Base-by-base conservation (phyloP, 2,797 vertebrate species). In the Cynodonichthys magdalenae region DNA sequence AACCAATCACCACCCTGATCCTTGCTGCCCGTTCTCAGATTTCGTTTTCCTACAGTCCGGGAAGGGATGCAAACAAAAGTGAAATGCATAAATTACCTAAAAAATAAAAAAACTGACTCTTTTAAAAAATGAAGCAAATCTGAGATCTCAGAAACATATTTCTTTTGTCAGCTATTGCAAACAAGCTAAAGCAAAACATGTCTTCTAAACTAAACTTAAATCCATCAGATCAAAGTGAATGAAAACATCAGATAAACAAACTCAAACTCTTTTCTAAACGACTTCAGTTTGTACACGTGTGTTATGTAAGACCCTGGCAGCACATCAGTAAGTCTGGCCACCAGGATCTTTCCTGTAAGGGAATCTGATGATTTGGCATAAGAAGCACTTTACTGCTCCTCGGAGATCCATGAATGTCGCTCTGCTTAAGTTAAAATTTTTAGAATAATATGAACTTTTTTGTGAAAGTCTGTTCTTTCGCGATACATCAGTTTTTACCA, bases 221-320 rank as follows among this genome's bases (percentile, higher is more conserved):
- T 56, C n/a, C 9, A 3, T 24, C 31, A 18, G 34, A 70, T 72
- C 41, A 60, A 65, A 74, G 60, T 46, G 20, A 29, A 44, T 3
- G 20, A 69, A 66, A 65, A 44, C 55, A 46, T 24, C 48, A 69
- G 44, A 55, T 57, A 77, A 41, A 46, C 47, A 59, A 24, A 48
- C 52, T 53, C 29, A 18, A 57, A 52, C 60, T 7, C 36, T 44
- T 59, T 63, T 6, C 48, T 14, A 15, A 18, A 51, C 19, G 14
- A 53, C 61, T 62, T 50, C 42, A 49, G 68, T 58, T 51, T 53
- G 53, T 44, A 66, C 52, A 39, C 14, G 42, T 47, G 57, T 48
- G 76, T 85, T 85, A 77, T 47, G 52, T 78, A 82, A 87, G 59
- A 6, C 51, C 51, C 62, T 81, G 81, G 80, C 79, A 72, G 69